Evolutionary conservation across 2,888 invertebrate species (phyloP), one percentile per base, ranked within the genome.

Genomic region (Latrodectus elegans): DNA sequence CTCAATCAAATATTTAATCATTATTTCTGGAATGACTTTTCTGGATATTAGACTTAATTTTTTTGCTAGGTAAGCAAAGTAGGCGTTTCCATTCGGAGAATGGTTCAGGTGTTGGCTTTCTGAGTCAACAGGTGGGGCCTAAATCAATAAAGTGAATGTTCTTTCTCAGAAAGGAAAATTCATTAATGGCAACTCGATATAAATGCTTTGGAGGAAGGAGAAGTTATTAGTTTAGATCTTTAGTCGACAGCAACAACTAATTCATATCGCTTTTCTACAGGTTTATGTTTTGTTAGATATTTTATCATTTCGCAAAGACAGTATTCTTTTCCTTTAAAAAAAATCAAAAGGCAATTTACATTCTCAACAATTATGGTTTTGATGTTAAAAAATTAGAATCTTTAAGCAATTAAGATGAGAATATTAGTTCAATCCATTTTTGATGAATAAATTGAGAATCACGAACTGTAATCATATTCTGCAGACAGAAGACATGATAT

Each of bases 1-100:
- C 8, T 12, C 60, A 52, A 81, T 81, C 81, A 87, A 87, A 87
- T 82, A 87, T 87, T 80, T 81, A 87, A 53, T 73, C 11, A 67
- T 81, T 81, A 87, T 77, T 82, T 60, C 72, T 49, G 12, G 8
- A 38, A 76, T 38, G 22, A 74, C 72, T 15, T n/a, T 60, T 60
- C 12, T n/a, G 12, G 60, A 60, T 12, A 60, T 15, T 60, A 55
- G n/a, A 55, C 52, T 26, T n/a, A 17, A 26, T 49, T 53, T 12
- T 70, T 26, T 75, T 73, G 60, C 75, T 78, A 77, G 71, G 82
- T 75, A 74, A 76, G 70, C 70, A 49, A 70, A 26, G 12, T 15
- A 9, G 74, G 60, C 51, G 38, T 15, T 73, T 74, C 70, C 70
- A 53, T 15, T 26, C 17, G 15, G 22, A 52, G 22, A 82, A 82